Percentiles rank a stretch among this genome's conserved stretches.
These are phyloP conservation scores for Chrysaora quinquecirrha DNA, from an alignment of 30 jellyfish, hydroid and myxozoan species.

Conservation along the genomic window DNA sequence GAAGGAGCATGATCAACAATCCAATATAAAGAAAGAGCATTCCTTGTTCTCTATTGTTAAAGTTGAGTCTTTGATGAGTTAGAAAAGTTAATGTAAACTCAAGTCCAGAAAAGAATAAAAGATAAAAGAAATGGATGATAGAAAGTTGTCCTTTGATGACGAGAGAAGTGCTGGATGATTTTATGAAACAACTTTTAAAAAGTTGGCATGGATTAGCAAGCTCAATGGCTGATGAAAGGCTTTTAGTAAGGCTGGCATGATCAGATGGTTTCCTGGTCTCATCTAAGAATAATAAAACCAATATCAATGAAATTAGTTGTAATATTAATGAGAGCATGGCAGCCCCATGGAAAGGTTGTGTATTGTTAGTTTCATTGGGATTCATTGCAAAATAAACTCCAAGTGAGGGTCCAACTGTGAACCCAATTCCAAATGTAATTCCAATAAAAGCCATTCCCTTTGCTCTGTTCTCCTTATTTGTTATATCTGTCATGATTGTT, in stretches of 20 bases:
- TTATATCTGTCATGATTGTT: slow-evolving; percentile 87
- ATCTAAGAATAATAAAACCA: slow-evolving; percentile 45
- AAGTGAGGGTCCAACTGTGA: slow-evolving; percentile 91
- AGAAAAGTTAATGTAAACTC: slow-evolving; percentile 92
- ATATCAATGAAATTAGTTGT: slow-evolving; percentile 66
- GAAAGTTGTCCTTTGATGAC: slow-evolving; percentile 10
- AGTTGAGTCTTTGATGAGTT: slow-evolving; percentile 83
- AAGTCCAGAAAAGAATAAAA: slow-evolving; percentile 87
- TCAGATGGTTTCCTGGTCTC: slow-evolving; percentile 48
- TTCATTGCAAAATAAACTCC: slow-evolving; percentile 92
- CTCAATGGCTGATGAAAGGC: slow-evolving; percentile 41
- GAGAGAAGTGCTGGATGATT: not conserved
- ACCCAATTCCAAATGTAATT: slow-evolving; percentile 89
- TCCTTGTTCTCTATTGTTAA: slow-evolving; percentile 86
- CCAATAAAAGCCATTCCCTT: slow-evolving; percentile 99
- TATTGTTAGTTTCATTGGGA: not conserved
- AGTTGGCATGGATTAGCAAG: slow-evolving; percentile 56
- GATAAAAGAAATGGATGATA: slow-evolving; percentile 66
- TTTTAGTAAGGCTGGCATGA: not conserved
- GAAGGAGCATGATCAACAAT: slow-evolving; percentile 68
- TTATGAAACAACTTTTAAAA: not conserved
- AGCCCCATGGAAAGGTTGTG: slow-evolving; percentile 71
- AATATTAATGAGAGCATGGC: slow-evolving; percentile 73
- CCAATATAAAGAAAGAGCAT: slow-evolving; percentile 86
- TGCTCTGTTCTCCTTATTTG: slow-evolving; percentile 80